Conservation (phyloP, 2,797 vertebrate species). For the Potorous gilbertii region DNA sequence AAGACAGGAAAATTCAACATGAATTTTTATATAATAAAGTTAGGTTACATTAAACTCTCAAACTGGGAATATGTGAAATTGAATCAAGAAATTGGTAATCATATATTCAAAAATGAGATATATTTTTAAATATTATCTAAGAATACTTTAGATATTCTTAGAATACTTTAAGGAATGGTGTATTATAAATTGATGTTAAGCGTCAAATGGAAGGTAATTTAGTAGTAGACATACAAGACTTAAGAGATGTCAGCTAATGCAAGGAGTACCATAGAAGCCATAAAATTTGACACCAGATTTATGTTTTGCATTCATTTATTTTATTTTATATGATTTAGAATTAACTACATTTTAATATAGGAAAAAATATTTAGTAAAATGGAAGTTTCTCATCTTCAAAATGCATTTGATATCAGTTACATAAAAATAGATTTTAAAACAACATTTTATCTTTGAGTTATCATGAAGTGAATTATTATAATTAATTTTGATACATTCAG, state of each 20-base stretch:
- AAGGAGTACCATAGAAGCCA: neutral
- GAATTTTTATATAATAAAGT: neutral
- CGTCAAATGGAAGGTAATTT: neutral
- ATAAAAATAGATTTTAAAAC: conserved; percentile 38
- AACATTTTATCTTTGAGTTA: neutral
- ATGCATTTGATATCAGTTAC: conserved; percentile 20
- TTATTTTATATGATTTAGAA: neutral
- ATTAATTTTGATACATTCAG: conserved; percentile 4
- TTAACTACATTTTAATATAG: neutral
- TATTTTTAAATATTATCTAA: neutral
- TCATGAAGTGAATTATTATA: conserved; percentile 10
- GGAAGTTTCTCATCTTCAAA: conserved; percentile 9
- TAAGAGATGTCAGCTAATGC: neutral
- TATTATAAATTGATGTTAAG: neutral
- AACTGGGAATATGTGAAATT: neutral
- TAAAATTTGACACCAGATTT: neutral
- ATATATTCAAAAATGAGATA: neutral
- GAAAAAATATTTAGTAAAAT: neutral
- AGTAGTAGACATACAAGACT: neutral
- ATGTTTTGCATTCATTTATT: neutral
- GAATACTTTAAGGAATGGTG: neutral
- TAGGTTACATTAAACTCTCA: neutral
- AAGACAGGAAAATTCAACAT: neutral
- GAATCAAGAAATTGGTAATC: neutral
- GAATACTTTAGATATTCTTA: neutral